Base-by-base conservation (phyloP, 1,140 invertebrate species). In the Atopsyche davidsoni region DNA sequence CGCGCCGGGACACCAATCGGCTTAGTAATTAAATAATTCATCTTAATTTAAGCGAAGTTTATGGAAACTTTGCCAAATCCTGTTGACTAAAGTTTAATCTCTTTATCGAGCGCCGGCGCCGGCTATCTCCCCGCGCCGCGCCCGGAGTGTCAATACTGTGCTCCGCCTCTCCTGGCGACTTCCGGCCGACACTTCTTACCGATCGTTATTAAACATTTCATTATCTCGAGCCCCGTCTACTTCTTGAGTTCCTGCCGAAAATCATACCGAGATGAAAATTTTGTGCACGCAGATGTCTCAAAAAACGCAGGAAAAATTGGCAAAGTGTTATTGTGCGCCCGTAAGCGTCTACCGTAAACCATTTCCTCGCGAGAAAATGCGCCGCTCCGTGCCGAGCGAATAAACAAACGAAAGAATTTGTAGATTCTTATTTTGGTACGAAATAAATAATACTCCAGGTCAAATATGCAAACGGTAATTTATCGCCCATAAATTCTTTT, bases 11-110 rank as follows among this genome's bases (percentile, higher is more conserved):
- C 47, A 35, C 40, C 47, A 24, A 50, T 50, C 47, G 39, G 40
- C 47, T 50, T 18, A 16, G 45, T 51, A 57, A 57, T 57, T 57
- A 57, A 57, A 57, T 57, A 57, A 57, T 52, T 52, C 55, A 57
- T 57, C 55, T 51, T 48, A 57, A 57, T 52, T 57, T 53, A 42
- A 39, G 19, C 35, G 23, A 44, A 52, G 55, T 51, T 57, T 57
- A 47, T 47, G 32, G 55, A 53, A 57, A 57, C 34, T 42, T 52
- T 46, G 21, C 22, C 28, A 50, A 47, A 46, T 45, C 48, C 42
- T 43, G 48, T 47, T 14, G 53, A 34, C 32, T 24, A 40, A 52
- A 57, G 55, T 57, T 57, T 52, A 57, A 53, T 44, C 55, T 52
- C 49, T 46, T 46, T 51, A 50, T 51, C 49, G 39, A 48, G 40